Percentiles rank a stretch among this genome's conserved stretches.
These are phyloP conservation scores for Herpetotheres cachinnans DNA, from an alignment of 2,113 vertebrate species.

Conservation along the genomic window DNA sequence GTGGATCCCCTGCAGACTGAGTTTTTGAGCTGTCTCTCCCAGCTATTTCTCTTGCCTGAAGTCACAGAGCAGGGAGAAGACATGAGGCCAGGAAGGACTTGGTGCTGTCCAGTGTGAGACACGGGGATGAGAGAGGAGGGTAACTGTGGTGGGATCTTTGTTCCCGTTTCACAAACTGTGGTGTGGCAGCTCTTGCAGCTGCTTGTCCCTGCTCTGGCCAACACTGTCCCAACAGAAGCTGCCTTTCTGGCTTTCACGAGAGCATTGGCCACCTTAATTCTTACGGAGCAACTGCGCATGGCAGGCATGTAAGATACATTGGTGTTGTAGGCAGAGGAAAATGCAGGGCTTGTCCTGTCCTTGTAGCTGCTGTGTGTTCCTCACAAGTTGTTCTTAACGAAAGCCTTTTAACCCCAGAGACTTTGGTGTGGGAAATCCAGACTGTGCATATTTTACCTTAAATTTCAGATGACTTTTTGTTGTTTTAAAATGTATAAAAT, in stretches of 20 bases:
- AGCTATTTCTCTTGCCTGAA: neutral
- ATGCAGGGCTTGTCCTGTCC: neutral
- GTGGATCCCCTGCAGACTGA: neutral
- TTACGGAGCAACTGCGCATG: neutral
- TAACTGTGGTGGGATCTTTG: accelerated
- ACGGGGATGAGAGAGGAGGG: neutral
- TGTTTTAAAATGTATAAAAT: neutral
- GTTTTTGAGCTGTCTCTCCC: neutral
- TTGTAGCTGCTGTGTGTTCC: neutral
- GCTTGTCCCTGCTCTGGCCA: neutral
- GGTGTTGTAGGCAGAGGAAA: neutral
- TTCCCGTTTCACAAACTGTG: neutral
- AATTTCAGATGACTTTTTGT: neutral
- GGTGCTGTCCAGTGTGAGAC: neutral
- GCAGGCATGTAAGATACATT: neutral
- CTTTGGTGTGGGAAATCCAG: neutral
- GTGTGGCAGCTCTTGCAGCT: neutral
- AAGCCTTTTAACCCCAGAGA: neutral
- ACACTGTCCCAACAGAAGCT: neutral
- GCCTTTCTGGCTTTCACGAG: neutral
- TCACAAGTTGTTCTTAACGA: neutral
- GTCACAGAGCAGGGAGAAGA: neutral
- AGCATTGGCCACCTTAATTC: neutral
- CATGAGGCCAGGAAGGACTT: neutral
- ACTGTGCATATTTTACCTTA: neutral